Conservation (phyloP, 2,113 vertebrate species). For the Rallus limicola region DNA sequence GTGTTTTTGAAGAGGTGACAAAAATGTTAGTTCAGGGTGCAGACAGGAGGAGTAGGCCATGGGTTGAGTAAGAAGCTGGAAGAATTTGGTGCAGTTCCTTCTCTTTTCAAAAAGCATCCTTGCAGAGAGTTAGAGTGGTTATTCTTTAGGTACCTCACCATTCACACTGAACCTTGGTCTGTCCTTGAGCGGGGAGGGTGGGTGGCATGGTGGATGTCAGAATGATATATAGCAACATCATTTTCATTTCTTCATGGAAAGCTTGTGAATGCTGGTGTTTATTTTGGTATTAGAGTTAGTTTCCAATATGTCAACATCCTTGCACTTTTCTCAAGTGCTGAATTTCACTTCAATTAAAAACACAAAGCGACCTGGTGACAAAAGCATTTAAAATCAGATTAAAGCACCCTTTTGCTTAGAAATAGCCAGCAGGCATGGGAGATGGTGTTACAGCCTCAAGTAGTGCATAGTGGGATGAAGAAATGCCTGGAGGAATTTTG, state of each 20-base stretch:
- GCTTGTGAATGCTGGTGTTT: not conserved
- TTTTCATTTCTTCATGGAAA: not conserved
- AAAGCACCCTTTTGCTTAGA: not conserved
- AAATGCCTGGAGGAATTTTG: slow-evolving; percentile 23
- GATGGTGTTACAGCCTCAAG: not conserved
- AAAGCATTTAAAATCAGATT: not conserved
- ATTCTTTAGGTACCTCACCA: not conserved
- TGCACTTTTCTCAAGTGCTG: not conserved
- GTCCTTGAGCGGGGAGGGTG: not conserved
- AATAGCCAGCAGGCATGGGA: not conserved
- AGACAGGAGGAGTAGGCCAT: not conserved
- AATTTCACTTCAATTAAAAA: not conserved
- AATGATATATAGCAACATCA: not conserved
- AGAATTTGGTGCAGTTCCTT: not conserved
- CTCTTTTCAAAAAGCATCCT: not conserved
- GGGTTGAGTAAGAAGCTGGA: not conserved
- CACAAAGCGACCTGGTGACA: not conserved
- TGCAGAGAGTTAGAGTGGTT: not conserved
- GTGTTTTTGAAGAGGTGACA: not conserved
- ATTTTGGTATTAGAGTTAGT: not conserved
- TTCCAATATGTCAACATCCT: not conserved
- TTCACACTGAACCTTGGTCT: not conserved
- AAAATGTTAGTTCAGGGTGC: not conserved
- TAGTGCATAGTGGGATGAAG: not conserved
- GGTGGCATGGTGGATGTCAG: not conserved